Evolutionary conservation across 2,113 vertebrate species (phyloP), one percentile per base, ranked within the genome.

Genomic region (Pteropus alecto): DNA sequence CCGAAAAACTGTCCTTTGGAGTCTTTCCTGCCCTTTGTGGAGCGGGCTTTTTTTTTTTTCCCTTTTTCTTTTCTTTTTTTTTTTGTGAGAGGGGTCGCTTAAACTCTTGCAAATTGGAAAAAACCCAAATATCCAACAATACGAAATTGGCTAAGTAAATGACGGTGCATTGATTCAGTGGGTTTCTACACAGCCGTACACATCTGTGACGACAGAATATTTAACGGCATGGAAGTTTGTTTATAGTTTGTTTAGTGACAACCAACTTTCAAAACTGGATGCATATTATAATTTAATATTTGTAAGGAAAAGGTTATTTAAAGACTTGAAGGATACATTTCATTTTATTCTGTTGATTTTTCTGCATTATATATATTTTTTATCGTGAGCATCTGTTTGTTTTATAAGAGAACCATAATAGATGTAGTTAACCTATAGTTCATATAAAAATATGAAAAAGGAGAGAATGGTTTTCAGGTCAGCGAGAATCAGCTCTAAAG

Each of bases 131-230:
- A 38, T 3, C 41, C 28, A 51, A 24, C 41, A 8, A 41, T 13
- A 60, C 48, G 63, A 81, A 83, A 74, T 0, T 88, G 81, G 81
- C 46, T 70, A 19, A 73, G 15, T 41, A 13, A 86, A 48, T 3
- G 3, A 30, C 35, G 65, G 81, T 24, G 9, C 38, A 1, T 46
- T 38, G 81, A 35, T 71, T 35, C 56, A 13, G 0, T 2, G n/a
- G 60, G 1, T 9, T n/a, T 61, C 68, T 58, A 0, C 0, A 4
- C 1, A 18, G 3, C 30, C 4, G 0, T 8, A 60, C 35, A 33
- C 28, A 38, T 24, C 46, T 6, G 38, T 16, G 28, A 54, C 2
- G 13, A 38, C 0, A 33, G 77, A 24, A 6, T 13, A 67, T 26
- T 74, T 48, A 54, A 61, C 48, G 67, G 61, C 14, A 30, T 0